phyloP scores from a whole-genome alignment of 30 jellyfish, hydroid and myxozoan species.

The Hydractinia symbiolongicarpus region DNA sequence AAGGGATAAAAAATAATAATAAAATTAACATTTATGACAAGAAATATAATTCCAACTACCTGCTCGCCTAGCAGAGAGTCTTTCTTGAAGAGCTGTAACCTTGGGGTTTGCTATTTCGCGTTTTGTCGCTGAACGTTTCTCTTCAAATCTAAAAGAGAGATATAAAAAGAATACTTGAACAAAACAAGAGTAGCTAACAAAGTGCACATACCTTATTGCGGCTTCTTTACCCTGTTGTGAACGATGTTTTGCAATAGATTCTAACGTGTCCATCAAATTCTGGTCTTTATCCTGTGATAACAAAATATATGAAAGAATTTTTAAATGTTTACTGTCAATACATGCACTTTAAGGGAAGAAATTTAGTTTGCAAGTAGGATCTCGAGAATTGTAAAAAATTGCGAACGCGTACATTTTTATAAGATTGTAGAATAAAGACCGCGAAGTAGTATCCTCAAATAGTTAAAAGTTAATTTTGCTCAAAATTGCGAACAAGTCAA shows the following conservation, averaged over 20 bases:
- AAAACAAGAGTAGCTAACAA: neutral
- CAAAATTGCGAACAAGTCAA: too few species aligned
- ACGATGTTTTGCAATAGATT: conserved; percentile 67
- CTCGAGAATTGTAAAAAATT: too few species aligned
- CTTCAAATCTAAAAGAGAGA: conserved; percentile 29
- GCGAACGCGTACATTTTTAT: too few species aligned
- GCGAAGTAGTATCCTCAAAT: too few species aligned
- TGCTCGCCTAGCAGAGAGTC: conserved; percentile 46
- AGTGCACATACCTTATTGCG: conserved; percentile 28
- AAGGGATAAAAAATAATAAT: too few species aligned
- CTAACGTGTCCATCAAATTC: conserved; percentile 61
- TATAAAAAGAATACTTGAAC: neutral
- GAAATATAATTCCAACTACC: conserved; percentile 35
- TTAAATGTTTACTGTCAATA: too few species aligned
- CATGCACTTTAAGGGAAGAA: too few species aligned
- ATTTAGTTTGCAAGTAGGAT: too few species aligned
- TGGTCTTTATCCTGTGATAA: conserved; percentile 63
- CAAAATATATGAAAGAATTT: neutral
- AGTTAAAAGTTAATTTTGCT: too few species aligned
- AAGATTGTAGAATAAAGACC: too few species aligned
- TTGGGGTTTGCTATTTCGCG: conserved; percentile 47
- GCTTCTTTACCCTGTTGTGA: conserved; percentile 48
- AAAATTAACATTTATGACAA: neutral
- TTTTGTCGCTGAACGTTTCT: conserved; percentile 26
- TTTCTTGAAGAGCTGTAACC: conserved; percentile 54